These are phyloP conservation scores for Drosophila anomalata DNA, from an alignment of 2,888 invertebrate species.

Conservation along the genomic window DNA sequence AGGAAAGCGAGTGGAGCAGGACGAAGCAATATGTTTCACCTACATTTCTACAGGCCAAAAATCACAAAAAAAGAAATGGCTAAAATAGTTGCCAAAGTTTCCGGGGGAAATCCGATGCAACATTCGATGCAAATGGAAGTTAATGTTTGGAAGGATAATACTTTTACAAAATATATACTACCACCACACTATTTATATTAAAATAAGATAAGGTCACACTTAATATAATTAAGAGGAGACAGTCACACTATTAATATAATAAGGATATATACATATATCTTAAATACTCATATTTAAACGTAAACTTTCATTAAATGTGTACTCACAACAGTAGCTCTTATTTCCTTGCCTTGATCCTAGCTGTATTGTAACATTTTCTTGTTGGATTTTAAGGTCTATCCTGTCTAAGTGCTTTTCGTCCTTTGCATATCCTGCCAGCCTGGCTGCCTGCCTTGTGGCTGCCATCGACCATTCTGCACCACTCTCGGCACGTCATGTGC, in stretches of 20 bases:
- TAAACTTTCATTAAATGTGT: not conserved
- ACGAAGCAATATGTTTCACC: not conserved
- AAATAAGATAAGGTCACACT: too few species aligned
- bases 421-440: constrained; percentile 12
- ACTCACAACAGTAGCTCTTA: not conserved
- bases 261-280: not conserved
- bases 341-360: not conserved
- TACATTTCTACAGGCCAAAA: constrained; percentile 1
- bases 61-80: constrained; percentile 1
- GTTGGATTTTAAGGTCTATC: not conserved
- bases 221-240: too few species aligned
- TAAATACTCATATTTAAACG: not conserved
- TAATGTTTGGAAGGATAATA: not conserved
- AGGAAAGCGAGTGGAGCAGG: not conserved
- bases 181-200: too few species aligned
- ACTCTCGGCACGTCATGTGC: constrained; percentile 38
- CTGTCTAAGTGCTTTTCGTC: constrained; percentile 23
- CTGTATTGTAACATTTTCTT: not conserved
- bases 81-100: not conserved
- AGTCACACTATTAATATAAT: not conserved
- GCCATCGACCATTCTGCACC: constrained; percentile 36
- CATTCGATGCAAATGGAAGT: not conserved
- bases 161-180: too few species aligned
- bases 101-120: not conserved
- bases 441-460: constrained; percentile 5